Evolutionary conservation across 2,888 invertebrate genomes (phyloP).

Genomic region (Heterodera filipjevi): DNA sequence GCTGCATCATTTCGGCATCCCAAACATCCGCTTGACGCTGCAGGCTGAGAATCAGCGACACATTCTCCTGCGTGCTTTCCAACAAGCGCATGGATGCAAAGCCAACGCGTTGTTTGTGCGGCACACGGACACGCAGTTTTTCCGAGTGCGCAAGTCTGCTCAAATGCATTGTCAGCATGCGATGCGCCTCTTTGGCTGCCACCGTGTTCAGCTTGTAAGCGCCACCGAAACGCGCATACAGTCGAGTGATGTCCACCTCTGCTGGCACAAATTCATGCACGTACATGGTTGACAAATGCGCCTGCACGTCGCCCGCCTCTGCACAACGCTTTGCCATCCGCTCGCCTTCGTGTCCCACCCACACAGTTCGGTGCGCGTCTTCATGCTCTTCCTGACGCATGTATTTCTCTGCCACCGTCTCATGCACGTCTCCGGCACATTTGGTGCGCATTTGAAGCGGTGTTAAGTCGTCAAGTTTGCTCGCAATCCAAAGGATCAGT

Average conservation of each 20-base stretch:
- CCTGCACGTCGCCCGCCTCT: slow-evolving; percentile 49
- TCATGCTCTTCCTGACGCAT: slow-evolving; percentile 31
- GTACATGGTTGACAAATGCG: slow-evolving; percentile 50
- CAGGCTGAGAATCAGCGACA: slow-evolving; percentile 23
- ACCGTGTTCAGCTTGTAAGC: slow-evolving; percentile 42
- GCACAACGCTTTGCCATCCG: slow-evolving; percentile 23
- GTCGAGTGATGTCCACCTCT: slow-evolving; percentile 34
- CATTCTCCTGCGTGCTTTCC: slow-evolving; percentile 40
- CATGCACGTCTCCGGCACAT: slow-evolving; percentile 42
- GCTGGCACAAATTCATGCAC: slow-evolving; percentile 39
- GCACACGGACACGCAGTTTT: slow-evolving; percentile 28
- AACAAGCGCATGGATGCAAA: slow-evolving; percentile 33
- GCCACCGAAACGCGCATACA: slow-evolving; percentile 49
- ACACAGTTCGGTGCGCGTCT: slow-evolving; percentile 27
- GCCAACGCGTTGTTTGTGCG: slow-evolving; percentile 22
- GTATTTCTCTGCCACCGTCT: slow-evolving; percentile 39
- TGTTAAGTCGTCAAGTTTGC: slow-evolving; percentile 19
- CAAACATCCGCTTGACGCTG: slow-evolving; percentile 11
- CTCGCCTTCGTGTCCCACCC: slow-evolving; percentile 47
- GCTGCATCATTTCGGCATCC: not conserved
- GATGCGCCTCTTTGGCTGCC: slow-evolving; percentile 44
- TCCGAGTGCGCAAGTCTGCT: slow-evolving; percentile 19
- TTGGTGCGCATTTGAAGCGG: slow-evolving; percentile 37
- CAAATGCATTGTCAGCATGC: slow-evolving; percentile 25
- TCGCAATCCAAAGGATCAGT: slow-evolving; percentile 21